Evolutionary conservation across 2,113 vertebrate species (phyloP).

Genomic region (Ophthalmolycus amberensis): DNA sequence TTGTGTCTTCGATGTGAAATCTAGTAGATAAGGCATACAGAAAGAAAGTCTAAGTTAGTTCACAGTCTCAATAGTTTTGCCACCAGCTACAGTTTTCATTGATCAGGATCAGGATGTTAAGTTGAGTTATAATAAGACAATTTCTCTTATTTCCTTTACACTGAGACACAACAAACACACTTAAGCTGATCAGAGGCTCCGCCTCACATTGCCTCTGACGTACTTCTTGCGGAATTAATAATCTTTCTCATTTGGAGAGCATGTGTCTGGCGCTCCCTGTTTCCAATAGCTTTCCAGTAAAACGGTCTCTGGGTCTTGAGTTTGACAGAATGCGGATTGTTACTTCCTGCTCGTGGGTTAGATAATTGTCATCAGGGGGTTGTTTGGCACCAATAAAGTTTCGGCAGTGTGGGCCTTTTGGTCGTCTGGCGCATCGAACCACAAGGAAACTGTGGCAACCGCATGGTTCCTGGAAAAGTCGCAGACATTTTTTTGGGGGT

Average conservation of each 20-base stretch:
- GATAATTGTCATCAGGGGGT: conserved; percentile 76
- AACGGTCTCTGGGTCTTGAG: conserved; percentile 69
- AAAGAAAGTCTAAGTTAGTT: not conserved
- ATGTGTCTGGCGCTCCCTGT: conserved; percentile 56
- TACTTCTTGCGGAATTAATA: conserved; percentile 61
- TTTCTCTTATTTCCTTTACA: conserved; percentile 45
- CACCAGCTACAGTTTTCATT: conserved; percentile 37
- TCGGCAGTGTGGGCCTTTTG: conserved; percentile 68
- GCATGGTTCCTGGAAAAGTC: conserved; percentile 59
- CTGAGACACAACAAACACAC: conserved; percentile 67
- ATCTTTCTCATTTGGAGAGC: conserved; percentile 73
- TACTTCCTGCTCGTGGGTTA: conserved; percentile 73
- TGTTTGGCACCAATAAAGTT: conserved; percentile 74
- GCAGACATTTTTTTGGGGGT: conserved; percentile 2
- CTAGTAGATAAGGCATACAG: not conserved
- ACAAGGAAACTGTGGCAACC: conserved; percentile 59
- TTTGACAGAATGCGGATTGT: conserved; percentile 61
- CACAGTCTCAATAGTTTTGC: not conserved
- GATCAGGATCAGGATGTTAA: conserved; percentile 32
- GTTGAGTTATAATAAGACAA: conserved; percentile 31
- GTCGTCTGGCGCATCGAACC: conserved; percentile 60
- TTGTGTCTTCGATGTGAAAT: not conserved
- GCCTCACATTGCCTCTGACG: conserved; percentile 61
- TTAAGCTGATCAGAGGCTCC: conserved; percentile 29
- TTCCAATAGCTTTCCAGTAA: conserved; percentile 67